A percentile compares a stretch with the other conserved stretches of the same genome.
Conservation (phyloP, 2,888 invertebrate species). For the Acanthosepion esculentum region DNA sequence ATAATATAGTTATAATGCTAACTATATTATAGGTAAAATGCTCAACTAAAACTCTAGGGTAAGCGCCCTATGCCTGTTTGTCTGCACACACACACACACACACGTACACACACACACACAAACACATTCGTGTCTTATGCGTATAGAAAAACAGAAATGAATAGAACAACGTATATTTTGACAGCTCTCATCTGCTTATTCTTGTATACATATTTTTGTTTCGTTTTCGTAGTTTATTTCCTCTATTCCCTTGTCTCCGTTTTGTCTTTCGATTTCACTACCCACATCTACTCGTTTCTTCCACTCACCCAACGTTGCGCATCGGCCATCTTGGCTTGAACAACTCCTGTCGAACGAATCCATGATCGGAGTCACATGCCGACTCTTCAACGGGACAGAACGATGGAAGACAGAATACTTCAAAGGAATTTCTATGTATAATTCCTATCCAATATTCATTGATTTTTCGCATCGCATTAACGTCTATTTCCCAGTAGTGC, state of each 20-base stretch:
- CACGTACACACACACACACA: too few species aligned
- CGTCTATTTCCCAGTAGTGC: not conserved
- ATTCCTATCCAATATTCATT: slow-evolving; percentile 17
- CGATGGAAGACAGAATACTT: not conserved
- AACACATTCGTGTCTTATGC: too few species aligned
- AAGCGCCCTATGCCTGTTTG: too few species aligned
- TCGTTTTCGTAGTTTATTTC: not conserved
- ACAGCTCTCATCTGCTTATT: not conserved
- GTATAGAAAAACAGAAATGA: too few species aligned
- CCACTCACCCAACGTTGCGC: not conserved
- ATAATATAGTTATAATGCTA: too few species aligned
- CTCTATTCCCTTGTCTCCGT: not conserved
- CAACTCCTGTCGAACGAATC: not conserved
- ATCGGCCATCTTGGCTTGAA: not conserved
- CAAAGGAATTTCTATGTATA: not conserved
- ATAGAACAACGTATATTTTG: not conserved
- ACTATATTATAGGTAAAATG: too few species aligned
- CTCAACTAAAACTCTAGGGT: too few species aligned
- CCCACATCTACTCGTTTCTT: not conserved
- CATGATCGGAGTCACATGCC: not conserved
- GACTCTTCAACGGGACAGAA: not conserved
- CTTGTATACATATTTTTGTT: not conserved
- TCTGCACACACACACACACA: too few species aligned
- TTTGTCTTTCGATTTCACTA: not conserved
- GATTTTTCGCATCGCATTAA: slow-evolving; percentile 9